phyloP scores from a whole-genome alignment of 2,797 vertebrate genomes.

The Pipistrellus kuhlii region DNA sequence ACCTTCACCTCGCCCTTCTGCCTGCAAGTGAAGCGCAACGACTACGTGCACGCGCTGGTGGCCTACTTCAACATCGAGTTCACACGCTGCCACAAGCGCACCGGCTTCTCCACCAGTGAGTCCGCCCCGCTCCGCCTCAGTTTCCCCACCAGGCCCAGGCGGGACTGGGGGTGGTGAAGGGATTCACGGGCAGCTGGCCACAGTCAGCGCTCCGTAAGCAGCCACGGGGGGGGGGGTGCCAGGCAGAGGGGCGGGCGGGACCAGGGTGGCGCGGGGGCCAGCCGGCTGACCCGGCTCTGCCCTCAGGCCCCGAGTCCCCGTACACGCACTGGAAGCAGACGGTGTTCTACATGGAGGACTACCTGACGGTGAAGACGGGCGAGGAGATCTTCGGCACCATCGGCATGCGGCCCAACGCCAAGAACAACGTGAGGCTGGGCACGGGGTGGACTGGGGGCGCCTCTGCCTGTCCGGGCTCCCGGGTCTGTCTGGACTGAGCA shows the following conservation, averaged over 20 bases:
- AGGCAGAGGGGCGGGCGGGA: background rate
- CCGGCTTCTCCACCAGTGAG: slow-evolving; percentile 95
- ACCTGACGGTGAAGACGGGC: slow-evolving; percentile 95
- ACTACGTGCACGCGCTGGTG: slow-evolving; percentile 96
- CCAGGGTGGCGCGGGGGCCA: rapidly evolving
- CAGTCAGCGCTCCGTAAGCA: rapidly evolving
- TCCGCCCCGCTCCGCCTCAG: rapidly evolving
- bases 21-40: slow-evolving; percentile 96
- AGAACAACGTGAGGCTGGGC: slow-evolving; percentile 93
- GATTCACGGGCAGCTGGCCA: rapidly evolving
- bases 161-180: background rate
- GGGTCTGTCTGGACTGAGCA: background rate
- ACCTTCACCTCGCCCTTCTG: slow-evolving; percentile 97
- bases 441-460: background rate
- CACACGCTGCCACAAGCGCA: slow-evolving; percentile 96
- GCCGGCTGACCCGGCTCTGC: rapidly evolving
- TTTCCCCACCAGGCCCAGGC: background rate
- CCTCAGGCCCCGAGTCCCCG: slow-evolving; percentile 94
- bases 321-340: slow-evolving; percentile 99
- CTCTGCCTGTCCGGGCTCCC: background rate
- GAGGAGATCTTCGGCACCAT: slow-evolving; percentile 97
- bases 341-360: slow-evolving; percentile 97
- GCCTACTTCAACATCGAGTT: slow-evolving; percentile 99
- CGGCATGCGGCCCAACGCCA: slow-evolving; percentile 96
- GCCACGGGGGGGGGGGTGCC: background rate